These are phyloP conservation scores for Pseudopleuronectes americanus DNA, from an alignment of 2,797 vertebrate species.

Conservation along the genomic window DNA sequence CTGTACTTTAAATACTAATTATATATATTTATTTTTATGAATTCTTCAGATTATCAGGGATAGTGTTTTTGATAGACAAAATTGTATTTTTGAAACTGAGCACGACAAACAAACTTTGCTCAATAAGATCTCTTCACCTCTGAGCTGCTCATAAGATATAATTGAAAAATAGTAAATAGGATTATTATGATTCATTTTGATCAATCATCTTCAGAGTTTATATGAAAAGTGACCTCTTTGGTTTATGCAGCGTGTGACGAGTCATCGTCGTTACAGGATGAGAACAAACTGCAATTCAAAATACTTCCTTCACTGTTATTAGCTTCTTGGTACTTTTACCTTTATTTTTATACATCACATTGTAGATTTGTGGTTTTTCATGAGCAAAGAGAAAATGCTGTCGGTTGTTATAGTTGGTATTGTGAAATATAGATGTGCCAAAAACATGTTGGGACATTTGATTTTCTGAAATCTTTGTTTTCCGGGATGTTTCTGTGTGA, in stretches of 20 bases:
- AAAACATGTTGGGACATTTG: too few relatives aligned
- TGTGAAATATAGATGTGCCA: slow-evolving; percentile 1
- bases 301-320: background rate
- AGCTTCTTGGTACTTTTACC: background rate
- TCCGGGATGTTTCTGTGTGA: background rate
- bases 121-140: background rate
- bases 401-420: background rate
- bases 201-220: too few relatives aligned
- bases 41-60: too few relatives aligned
- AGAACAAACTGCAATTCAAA: too few relatives aligned
- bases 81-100: too few relatives aligned
- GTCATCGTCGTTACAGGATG: too few relatives aligned
- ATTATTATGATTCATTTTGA: too few relatives aligned
- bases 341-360: slow-evolving; percentile 23
- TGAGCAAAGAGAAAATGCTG: slow-evolving; percentile 14
- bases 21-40: too few relatives aligned
- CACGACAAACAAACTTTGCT: too few relatives aligned
- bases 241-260: background rate
- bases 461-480: too few relatives aligned
- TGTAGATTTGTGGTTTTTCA: slow-evolving; percentile 13
- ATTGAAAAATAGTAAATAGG: background rate
- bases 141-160: background rate
- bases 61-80: too few relatives aligned
- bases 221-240: background rate
- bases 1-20: too few relatives aligned